Conservation (phyloP, 1,140 invertebrate species). For the Arion vulgaris region DNA sequence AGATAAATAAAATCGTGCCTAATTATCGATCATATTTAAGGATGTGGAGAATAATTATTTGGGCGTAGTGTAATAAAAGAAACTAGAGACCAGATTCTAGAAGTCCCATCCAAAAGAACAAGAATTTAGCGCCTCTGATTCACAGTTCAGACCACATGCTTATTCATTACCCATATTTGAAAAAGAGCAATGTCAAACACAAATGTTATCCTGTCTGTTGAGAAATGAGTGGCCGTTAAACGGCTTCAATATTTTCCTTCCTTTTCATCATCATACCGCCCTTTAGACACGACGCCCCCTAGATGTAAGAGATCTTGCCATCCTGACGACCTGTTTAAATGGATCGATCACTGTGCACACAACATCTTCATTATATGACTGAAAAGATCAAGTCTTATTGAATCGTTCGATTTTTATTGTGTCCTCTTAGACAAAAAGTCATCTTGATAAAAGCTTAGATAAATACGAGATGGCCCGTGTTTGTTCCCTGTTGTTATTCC, state of each 20-base stretch:
- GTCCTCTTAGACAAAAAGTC: conserved; percentile 1
- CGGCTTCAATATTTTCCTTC: not conserved
- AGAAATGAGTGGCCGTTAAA: not conserved
- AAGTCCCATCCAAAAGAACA: not conserved
- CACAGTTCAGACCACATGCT: not conserved
- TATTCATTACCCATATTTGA: conserved; percentile 6
- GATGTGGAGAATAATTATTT: not conserved
- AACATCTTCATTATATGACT: conserved; percentile 12
- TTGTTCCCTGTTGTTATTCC: not conserved
- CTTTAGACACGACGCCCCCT: conserved; percentile 4
- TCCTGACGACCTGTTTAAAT: not conserved
- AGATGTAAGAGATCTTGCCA: not conserved
- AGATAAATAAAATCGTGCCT: not conserved
- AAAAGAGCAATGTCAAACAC: conserved; percentile 7
- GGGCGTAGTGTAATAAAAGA: not conserved
- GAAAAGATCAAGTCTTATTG: conserved; percentile 17
- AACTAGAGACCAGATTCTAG: not conserved
- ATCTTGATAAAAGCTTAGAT: not conserved
- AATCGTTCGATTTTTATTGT: not conserved
- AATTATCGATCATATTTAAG: not conserved
- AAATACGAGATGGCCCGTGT: not conserved
- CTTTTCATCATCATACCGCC: not conserved
- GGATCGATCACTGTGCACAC: not conserved
- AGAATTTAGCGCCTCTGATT: not conserved
- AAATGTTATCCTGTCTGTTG: conserved; percentile 14